phyloP scores from a whole-genome alignment of 2,113 vertebrate species.

The Ammodytes marinus region DNA sequence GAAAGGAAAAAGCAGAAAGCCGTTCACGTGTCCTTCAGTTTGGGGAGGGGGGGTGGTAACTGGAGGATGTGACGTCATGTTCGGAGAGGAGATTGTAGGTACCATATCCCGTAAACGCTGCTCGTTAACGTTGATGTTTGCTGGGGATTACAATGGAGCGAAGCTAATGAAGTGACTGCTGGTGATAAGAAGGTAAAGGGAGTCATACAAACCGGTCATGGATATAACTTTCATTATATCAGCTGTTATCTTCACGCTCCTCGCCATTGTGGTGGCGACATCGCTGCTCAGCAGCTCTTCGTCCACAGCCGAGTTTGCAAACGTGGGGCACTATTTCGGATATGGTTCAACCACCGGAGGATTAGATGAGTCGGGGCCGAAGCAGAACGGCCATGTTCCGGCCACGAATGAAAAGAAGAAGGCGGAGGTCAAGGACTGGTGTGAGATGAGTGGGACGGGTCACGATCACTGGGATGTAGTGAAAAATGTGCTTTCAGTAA shows the following conservation, averaged over 20 bases:
- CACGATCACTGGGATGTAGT: slow-evolving; percentile 82
- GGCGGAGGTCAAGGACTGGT: slow-evolving; percentile 62
- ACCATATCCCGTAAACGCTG: slow-evolving; percentile 11
- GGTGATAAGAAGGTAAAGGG: background rate
- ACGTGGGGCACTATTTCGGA: slow-evolving; percentile 28
- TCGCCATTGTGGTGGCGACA: slow-evolving; percentile 77
- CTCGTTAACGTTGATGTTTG: slow-evolving; percentile 48
- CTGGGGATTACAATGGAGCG: slow-evolving; percentile 24
- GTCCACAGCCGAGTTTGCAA: slow-evolving; percentile 24
- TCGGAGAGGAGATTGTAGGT: slow-evolving; percentile 18
- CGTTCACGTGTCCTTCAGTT: slow-evolving; percentile 38
- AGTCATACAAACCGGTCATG: slow-evolving; percentile 34
- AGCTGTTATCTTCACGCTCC: slow-evolving; percentile 74
- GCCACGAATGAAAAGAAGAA: slow-evolving; percentile 19
- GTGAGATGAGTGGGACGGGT: slow-evolving; percentile 69
- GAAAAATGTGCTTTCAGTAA: slow-evolving; percentile 75
- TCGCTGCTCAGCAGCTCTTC: slow-evolving; percentile 66
- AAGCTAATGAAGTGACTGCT: background rate
- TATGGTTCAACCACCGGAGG: background rate
- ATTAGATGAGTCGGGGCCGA: background rate
- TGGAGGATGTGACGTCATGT: slow-evolving; percentile 66
- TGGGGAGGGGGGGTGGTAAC: slow-evolving; percentile 19
- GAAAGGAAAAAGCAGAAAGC: background rate
- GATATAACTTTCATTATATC: slow-evolving; percentile 66
- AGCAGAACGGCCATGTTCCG: slow-evolving; percentile 61